phyloP scores from a whole-genome alignment of 2,797 vertebrate genomes.

The Microtus agrestis region DNA sequence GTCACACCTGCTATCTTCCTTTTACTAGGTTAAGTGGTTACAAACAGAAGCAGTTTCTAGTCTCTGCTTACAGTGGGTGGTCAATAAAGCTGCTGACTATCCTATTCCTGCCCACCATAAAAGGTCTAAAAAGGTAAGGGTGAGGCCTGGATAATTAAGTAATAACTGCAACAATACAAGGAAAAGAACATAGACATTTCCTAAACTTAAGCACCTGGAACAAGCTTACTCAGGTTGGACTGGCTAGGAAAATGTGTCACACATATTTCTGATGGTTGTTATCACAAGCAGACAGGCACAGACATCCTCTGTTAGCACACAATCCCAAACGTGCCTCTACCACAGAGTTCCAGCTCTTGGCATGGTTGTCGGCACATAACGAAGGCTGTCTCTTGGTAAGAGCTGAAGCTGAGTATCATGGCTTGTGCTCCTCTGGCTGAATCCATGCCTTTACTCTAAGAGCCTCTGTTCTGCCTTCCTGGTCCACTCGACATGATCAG shows the following conservation, averaged over 20 bases:
- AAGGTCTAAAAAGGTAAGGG: constrained; percentile 46
- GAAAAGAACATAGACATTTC: constrained; percentile 6
- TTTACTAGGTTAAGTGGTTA: background rate
- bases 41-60: constrained; percentile 41
- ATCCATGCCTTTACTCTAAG: background rate
- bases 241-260: background rate
- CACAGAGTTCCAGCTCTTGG: background rate
- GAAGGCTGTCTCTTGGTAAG: background rate
- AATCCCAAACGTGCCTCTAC: background rate
- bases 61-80: background rate
- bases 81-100: constrained; percentile 52
- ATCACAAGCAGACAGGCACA: background rate
- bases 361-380: background rate
- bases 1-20: background rate
- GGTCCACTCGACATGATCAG: background rate
- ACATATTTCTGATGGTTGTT: background rate
- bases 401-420: background rate
- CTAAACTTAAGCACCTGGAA: constrained; percentile 26
- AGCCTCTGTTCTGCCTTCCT: background rate
- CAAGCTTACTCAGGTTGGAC: background rate
- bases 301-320: background rate
- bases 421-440: background rate
- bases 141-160: constrained; percentile 54
- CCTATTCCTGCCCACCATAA: constrained; percentile 62
- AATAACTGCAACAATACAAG: constrained; percentile 20